Evolutionary conservation across 2,888 invertebrate species (phyloP).

Genomic region (Petrolisthes cinctipes): DNA sequence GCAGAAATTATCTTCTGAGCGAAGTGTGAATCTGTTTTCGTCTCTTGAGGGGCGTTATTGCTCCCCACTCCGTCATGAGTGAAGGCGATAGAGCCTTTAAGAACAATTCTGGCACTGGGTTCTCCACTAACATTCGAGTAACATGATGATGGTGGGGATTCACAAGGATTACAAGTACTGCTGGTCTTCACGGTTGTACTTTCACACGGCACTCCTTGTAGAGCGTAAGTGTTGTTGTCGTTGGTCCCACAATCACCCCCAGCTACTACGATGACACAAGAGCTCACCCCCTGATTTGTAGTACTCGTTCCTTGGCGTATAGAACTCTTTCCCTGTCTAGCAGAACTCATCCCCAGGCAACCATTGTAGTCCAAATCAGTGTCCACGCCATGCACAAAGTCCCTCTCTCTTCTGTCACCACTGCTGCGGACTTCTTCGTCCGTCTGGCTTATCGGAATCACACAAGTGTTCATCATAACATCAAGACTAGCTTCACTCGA

Average conservation of each 20-base stretch:
- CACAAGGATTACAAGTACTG: not conserved
- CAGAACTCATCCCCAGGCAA: not conserved
- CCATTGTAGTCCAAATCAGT: not conserved
- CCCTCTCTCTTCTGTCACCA: too few species aligned
- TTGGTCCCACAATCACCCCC: not conserved
- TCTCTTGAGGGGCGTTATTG: not conserved
- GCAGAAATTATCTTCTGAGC: not conserved
- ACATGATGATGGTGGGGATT: not conserved
- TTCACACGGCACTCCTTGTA: constrained; percentile 19
- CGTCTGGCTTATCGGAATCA: constrained; percentile 15
- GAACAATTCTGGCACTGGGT: constrained; percentile 47
- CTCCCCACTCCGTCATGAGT: constrained; percentile 33
- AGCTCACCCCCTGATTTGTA: not conserved
- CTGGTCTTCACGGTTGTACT: constrained; percentile 14
- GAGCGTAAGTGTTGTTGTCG: not conserved
- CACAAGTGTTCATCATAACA: constrained; percentile 23
- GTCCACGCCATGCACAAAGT: not conserved
- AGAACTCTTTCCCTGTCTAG: too few species aligned
- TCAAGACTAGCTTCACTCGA: not conserved
- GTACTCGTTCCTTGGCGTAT: too few species aligned
- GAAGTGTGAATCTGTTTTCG: not conserved
- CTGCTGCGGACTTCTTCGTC: not conserved
- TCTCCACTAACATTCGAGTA: constrained; percentile 9
- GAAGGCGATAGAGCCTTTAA: constrained; percentile 51
- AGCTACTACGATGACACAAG: constrained; percentile 39